Percentiles rank a stretch among this genome's conserved stretches.
phyloP scores from a whole-genome alignment of 1,140 invertebrate genomes.

The Forficula auricularia region DNA sequence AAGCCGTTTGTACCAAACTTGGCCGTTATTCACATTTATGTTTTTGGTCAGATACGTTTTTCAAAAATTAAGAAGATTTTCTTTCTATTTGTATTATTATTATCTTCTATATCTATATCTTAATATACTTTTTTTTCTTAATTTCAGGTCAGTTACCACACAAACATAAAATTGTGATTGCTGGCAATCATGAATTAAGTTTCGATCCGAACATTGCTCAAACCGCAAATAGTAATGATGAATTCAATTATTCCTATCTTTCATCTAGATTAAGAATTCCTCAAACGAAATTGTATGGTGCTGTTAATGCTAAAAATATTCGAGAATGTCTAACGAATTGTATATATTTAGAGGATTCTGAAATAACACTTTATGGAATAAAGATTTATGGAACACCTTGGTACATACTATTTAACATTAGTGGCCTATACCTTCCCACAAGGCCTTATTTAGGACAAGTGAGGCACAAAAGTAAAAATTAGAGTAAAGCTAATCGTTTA shows the following conservation, averaged over 20 bases:
- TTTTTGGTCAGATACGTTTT: no score
- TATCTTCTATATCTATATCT: background rate
- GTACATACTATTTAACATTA: conserved; percentile 37
- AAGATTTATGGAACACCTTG: conserved; percentile 75
- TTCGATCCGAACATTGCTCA: conserved; percentile 56
- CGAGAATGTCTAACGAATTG: conserved; percentile 56
- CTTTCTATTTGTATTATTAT: background rate
- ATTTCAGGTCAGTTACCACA: conserved; percentile 49
- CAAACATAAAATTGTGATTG: conserved; percentile 70
- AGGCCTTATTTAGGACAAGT: no score
- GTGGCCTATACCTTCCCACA: no score
- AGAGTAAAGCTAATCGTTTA: no score
- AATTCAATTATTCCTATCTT: conserved; percentile 25
- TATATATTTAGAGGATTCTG: conserved; percentile 57
- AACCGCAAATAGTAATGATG: conserved; percentile 28
- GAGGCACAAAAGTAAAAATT: no score
- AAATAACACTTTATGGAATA: conserved; percentile 47
- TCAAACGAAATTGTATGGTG: conserved; percentile 40
- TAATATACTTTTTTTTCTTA: conserved; percentile 9
- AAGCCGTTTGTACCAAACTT: no score
- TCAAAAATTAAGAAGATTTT: no score
- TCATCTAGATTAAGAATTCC: conserved; percentile 46
- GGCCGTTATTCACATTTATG: no score
- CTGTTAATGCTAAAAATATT: conserved; percentile 41
- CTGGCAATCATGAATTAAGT: conserved; percentile 76